phyloP scores from a whole-genome alignment of 2,113 vertebrate genomes.

The Rousettus leschenaultii region DNA sequence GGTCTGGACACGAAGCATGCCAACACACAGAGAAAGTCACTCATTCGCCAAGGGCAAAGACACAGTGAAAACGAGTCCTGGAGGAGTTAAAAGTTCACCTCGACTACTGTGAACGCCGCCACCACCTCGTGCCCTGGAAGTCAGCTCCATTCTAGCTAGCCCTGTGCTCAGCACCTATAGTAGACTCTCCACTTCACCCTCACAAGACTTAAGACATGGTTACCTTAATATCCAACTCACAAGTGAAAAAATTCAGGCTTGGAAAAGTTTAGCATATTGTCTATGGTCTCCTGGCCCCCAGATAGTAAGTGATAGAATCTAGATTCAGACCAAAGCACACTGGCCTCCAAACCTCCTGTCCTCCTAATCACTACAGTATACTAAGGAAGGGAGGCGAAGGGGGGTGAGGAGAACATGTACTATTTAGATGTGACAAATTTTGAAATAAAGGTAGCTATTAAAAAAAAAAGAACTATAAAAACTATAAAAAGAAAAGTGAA shows the following conservation, averaged over 20 bases:
- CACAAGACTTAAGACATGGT: not conserved
- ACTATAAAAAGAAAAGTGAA: not conserved
- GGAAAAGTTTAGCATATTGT: not conserved
- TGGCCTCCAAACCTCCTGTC: not conserved
- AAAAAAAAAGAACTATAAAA: not conserved
- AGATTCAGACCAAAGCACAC: not conserved
- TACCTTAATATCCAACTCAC: not conserved
- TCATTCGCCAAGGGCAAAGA: not conserved
- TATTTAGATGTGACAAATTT: not conserved
- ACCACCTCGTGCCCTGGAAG: accelerated
- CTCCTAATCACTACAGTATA: not conserved
- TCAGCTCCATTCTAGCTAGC: not conserved
- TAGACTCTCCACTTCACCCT: not conserved
- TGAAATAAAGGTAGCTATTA: not conserved
- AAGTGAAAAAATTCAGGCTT: not conserved
- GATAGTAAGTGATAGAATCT: not conserved
- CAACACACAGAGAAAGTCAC: not conserved
- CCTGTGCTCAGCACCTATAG: not conserved
- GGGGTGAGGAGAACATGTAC: not conserved
- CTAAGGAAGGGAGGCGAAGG: not conserved
- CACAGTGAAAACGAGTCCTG: not conserved
- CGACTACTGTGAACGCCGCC: not conserved
- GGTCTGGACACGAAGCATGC: not conserved
- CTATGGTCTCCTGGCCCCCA: not conserved
- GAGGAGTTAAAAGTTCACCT: not conserved